Base-by-base conservation (phyloP, 2,797 vertebrate species). In the Poeciliopsis gracilis region DNA sequence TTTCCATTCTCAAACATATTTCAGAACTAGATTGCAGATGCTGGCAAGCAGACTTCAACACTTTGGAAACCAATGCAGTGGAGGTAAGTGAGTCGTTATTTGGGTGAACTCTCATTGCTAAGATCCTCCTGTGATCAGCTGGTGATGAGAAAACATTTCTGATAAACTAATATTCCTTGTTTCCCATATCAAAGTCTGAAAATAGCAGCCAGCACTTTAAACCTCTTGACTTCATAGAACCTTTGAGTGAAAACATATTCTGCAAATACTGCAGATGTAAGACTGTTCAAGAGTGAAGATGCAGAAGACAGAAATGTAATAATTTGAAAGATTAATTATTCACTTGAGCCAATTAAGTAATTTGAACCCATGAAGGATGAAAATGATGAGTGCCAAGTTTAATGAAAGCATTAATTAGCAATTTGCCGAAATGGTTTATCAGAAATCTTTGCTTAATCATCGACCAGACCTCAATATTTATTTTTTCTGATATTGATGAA, bases 401-500 rank as follows among this genome's bases (percentile, higher is more conserved):
- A 41, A 36, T 28, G 25, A 72, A 36, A 33, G n/a, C 13, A 46
- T 73, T 55, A 66, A 71, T 73, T 67, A 61, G 15, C 77, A 6
- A 55, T 77, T 45, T 49, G 46, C 51, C 30, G 67, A 53, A 78
- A 51, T 51, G 0, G 20, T 80, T 79, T 0, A 81, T 82, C 23
- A 78, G 55, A 80, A 72, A 49, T 61, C 10, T 12, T 36, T 28
- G 36, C 38, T 75, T 20, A 0, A 53, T 78, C 72, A 20, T 71
- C 73, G 38, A 6, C 75, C 53, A 75, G 20, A 69, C 49, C 83
- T 61, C 18, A 1, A 71, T 43, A 36, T 20, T n/a, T 75, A 43
- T 10, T 57, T 70, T 75, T 59, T 73, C 69, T 78, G 71, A 81
- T 89, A 89, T 88, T 84, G 87, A 88, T 5, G 86, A 85, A 83